Evolutionary conservation across 37 sponge, comb jelly and placozoan genomes (phyloP).

Genomic region (Bolinopsis microptera): DNA sequence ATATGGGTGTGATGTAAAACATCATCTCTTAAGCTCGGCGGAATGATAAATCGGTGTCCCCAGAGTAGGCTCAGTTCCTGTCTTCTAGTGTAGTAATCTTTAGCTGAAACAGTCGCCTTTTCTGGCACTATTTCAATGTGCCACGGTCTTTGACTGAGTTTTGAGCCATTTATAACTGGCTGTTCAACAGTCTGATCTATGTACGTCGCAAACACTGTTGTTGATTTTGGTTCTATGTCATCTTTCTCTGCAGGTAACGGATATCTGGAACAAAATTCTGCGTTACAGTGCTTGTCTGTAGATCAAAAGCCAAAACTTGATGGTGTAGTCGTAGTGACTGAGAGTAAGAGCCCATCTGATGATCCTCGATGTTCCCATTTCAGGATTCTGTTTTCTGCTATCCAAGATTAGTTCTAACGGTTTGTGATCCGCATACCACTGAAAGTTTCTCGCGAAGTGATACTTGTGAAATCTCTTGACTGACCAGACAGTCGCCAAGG

Average conservation of each 20-base stretch:
- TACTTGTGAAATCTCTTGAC: slow-evolving; percentile 62
- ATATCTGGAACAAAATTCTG: slow-evolving; percentile 68
- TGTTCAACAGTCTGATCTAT: background rate
- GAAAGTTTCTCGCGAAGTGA: slow-evolving; percentile 16
- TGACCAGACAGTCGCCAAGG: slow-evolving; percentile 58
- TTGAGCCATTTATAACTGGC: background rate
- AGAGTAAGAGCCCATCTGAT: slow-evolving; percentile 71
- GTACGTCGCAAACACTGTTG: background rate
- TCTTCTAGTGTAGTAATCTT: background rate
- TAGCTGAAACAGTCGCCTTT: background rate
- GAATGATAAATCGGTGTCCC: slow-evolving; percentile 69
- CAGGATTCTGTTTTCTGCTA: slow-evolving; percentile 59
- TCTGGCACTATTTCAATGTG: no score
- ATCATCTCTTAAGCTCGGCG: background rate
- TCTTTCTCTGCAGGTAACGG: slow-evolving; percentile 16
- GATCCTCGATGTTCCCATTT: slow-evolving; percentile 68
- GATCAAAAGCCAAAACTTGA: slow-evolving; percentile 68
- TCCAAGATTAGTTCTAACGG: slow-evolving; percentile 70
- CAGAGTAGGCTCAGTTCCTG: slow-evolving; percentile 67
- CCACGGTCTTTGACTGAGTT: background rate
- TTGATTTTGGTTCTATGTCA: background rate
- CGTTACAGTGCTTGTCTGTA: slow-evolving; percentile 69
- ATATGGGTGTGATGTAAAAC: slow-evolving; percentile 6
- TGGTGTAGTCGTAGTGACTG: slow-evolving; percentile 66
- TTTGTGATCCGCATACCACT: slow-evolving; percentile 67